phyloP scores from a whole-genome alignment of 35 echinoderm and acorn worm species.

The Stichopus chloronotus region DNA sequence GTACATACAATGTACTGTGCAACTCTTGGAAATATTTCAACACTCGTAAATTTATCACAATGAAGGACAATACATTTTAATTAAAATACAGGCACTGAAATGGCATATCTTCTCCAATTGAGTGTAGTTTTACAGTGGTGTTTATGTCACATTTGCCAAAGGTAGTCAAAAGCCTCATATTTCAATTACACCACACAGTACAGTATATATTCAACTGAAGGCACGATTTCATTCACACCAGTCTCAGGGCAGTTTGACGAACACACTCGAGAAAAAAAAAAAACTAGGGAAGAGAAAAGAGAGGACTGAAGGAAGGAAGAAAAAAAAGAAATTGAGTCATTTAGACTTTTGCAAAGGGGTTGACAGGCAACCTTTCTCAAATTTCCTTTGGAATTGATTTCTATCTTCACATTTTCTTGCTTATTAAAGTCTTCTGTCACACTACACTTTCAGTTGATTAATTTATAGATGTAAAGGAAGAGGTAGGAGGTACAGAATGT shows the following conservation, averaged over 20 bases:
- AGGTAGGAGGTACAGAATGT: neutral
- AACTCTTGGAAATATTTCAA: too few species aligned
- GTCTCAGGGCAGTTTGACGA: neutral
- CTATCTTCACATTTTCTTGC: slow-evolving; percentile 16
- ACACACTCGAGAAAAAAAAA: neutral
- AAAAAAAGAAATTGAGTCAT: slow-evolving; percentile 4
- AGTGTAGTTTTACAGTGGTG: too few species aligned
- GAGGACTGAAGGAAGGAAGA: neutral
- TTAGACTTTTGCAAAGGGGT: neutral
- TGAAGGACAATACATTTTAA: too few species aligned
- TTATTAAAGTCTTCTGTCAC: slow-evolving; percentile 31
- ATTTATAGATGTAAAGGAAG: slow-evolving; percentile 7
- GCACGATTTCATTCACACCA: neutral
- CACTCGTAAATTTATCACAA: too few species aligned
- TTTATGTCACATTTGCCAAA: too few species aligned
- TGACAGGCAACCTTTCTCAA: slow-evolving; percentile 31
- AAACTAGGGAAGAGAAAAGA: neutral
- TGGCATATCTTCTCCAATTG: too few species aligned
- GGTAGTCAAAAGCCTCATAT: too few species aligned
- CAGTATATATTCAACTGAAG: neutral
- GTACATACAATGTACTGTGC: too few species aligned
- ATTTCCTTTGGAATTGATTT: slow-evolving; percentile 48
- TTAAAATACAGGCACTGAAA: too few species aligned
- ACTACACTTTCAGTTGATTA: slow-evolving; percentile 13
- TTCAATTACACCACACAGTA: too few species aligned